These are phyloP conservation scores for Drosophila phalerata DNA, from an alignment of 2,888 invertebrate genomes.

Conservation along the genomic window DNA sequence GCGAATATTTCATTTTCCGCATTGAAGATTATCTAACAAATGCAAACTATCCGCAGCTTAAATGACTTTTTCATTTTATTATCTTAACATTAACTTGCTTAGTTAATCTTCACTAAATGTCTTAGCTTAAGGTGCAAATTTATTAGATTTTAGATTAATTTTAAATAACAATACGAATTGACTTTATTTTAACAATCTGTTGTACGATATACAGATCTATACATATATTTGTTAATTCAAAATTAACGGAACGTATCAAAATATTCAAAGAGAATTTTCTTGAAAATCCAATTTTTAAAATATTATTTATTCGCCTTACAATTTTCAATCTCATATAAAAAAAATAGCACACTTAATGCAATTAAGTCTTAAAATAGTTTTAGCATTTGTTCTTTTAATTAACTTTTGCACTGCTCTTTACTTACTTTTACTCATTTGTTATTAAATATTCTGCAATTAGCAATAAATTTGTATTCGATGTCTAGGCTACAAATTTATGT, in stretches of 20 bases:
- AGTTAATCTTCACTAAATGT: not conserved
- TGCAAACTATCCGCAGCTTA: not conserved
- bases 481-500: slow-evolving; percentile 28
- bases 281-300: no score
- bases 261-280: not conserved
- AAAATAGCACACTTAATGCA: not conserved
- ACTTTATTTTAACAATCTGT: no score
- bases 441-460: slow-evolving; percentile 19
- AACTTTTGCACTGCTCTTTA: no score
- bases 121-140: not conserved
- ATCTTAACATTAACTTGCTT: not conserved
- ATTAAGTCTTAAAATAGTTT: not conserved
- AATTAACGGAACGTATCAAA: not conserved
- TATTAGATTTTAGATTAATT: not conserved
- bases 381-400: not conserved
- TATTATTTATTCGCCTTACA: no score
- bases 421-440: not conserved
- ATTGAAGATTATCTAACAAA: not conserved
- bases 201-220: not conserved
- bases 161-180: no score
- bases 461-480: slow-evolving; percentile 22
- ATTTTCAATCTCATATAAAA: no score
- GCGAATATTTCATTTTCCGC: not conserved
- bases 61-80: slow-evolving; percentile 11
- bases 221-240: not conserved